phyloP scores from a whole-genome alignment of 2,888 invertebrate genomes.

The Tenthredo notha region DNA sequence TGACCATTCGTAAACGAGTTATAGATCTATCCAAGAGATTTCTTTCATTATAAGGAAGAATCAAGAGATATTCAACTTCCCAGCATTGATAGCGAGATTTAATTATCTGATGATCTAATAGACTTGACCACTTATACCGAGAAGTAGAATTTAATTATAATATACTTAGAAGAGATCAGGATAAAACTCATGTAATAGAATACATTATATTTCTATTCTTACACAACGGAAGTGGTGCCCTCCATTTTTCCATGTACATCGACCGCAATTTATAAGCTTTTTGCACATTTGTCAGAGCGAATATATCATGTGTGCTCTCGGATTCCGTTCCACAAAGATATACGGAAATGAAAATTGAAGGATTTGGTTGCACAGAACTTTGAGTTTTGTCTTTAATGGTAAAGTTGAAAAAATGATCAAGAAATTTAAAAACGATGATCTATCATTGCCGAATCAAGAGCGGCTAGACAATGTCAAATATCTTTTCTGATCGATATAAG shows the following conservation, averaged over 20 bases:
- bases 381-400: neutral
- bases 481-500: neutral
- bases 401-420: neutral
- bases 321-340: neutral
- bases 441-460: neutral
- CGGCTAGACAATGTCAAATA: neutral
- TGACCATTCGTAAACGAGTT: neutral
- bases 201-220: neutral
- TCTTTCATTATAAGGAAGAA: neutral
- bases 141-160: neutral
- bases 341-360: neutral
- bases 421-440: neutral
- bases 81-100: neutral
- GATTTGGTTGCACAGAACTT: neutral
- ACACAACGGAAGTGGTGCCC: neutral
- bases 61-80: neutral
- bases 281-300: neutral
- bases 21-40: neutral
- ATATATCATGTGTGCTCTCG: neutral
- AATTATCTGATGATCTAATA: neutral
- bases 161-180: neutral
- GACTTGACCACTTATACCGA: neutral
- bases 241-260: neutral
- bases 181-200: neutral
- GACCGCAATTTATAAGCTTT: neutral